Evolutionary conservation across 2,888 invertebrate species (phyloP), one percentile per base, ranked within the genome.

Genomic region (Idaea straminata): DNA sequence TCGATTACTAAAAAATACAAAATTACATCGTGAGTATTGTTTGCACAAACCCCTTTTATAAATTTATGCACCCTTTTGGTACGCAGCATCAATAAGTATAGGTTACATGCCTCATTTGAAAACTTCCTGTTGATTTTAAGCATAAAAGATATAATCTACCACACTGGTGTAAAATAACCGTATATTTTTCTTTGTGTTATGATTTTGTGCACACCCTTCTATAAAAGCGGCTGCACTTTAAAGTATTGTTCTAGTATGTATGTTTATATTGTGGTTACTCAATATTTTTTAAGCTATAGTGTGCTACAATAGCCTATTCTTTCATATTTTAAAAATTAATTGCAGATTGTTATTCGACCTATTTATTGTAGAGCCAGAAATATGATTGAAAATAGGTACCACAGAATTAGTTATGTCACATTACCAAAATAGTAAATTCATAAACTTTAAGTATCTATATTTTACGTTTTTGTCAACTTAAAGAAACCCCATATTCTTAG

Each of bases 31-130:
- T 74, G 72, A 71, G 77, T 78, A 82, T 84, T 90, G 89, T 90
- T 88, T 85, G 84, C 77, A 75, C 82, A 83, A 88, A 89, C 89
- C 92, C 91, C 86, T 89, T 88, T 77, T 74, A 81, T 84, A 91
- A 92, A 92, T 87, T 90, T 92, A 92, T 90, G 86, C 92, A 92
- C 92, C 92, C 90, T 84, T 78, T 76, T 47, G 80, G 79, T 78
- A 73, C 77, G 78, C 79, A 84, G 88, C 91, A 86, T 89, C 89
- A 86, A 87, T 88, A 92, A 92, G 91, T 92, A 88, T 92, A 89
- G 91, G 92, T 92, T 92, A 92, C 90, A 92, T 91, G 91, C 91
- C 88, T 91, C 91, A 92, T 92, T 92, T 91, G 86, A 85, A 91
- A 84, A 88, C 86, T 91, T 92, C 92, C 92, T 91, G 92, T 92